Conservation (phyloP, 2,888 invertebrate species). For the Yponomeuta sedellus region DNA sequence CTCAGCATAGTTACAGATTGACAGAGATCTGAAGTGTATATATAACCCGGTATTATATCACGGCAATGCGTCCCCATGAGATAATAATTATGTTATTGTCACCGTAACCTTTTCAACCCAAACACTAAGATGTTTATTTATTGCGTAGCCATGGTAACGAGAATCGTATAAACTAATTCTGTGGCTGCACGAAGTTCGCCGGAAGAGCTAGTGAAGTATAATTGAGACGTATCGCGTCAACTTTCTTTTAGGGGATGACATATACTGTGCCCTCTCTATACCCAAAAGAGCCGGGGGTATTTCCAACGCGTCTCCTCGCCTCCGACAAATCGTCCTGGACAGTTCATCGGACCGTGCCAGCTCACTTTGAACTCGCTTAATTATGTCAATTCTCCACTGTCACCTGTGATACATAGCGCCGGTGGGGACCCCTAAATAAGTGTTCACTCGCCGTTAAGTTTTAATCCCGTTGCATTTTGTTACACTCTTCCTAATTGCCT, state of each 20-base stretch:
- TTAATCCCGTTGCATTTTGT: constrained; percentile 16
- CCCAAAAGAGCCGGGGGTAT: constrained; percentile 26
- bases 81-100: too few relatives aligned
- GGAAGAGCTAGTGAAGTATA: too few relatives aligned
- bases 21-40: too few relatives aligned
- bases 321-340: constrained; percentile 47
- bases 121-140: too few relatives aligned
- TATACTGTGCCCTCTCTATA: not conserved
- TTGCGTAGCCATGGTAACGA: too few relatives aligned
- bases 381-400: constrained; percentile 44
- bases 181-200: too few relatives aligned
- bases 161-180: too few relatives aligned
- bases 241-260: not conserved
- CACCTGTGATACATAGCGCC: constrained; percentile 33
- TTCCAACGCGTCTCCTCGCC: constrained; percentile 31
- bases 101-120: too few relatives aligned
- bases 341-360: constrained; percentile 38
- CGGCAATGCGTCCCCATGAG: too few relatives aligned
- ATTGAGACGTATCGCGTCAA: too few relatives aligned
- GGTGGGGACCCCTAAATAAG: not conserved
- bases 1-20: too few relatives aligned
- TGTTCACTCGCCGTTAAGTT: constrained; percentile 19
- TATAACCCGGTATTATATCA: too few relatives aligned
- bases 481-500: constrained; percentile 20
- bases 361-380: constrained; percentile 50